Base-by-base conservation (phyloP, 2,888 invertebrate genomes). In the Antitype chi region DNA sequence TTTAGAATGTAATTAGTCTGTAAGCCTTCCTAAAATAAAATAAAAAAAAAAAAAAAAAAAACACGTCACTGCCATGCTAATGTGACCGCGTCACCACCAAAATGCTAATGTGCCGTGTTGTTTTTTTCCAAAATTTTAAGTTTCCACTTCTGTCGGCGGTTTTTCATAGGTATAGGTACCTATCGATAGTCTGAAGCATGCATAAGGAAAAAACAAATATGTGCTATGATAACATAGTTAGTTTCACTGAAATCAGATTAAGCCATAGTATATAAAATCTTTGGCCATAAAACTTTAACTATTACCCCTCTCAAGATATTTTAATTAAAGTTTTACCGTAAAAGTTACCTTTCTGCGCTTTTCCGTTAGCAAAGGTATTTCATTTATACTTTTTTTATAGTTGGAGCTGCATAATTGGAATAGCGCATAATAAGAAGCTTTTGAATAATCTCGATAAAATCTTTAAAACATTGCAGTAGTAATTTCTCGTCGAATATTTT, bases 321-420 rank as follows among this genome's bases (percentile, higher is more conserved):
- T 74, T 70, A 70, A 72, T 74, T 77, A 72, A 73, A 75, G 60
- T 81, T 75, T 73, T 59, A 52, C 13, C 23, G 32, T 60, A 73
- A 70, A 84, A 74, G 13, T 68, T 75, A 55, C 53, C 57, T 55
- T 74, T 68, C 13, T 28, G 49, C 52, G 49, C n/a, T 59, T 70
- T 64, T 7, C 43, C 28, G 55, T 52, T 49, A 8, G 47, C 38
- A 47, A 49, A 49, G 20, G 32, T 70, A 67, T 70, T 72, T 63
- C 53, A 67, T 52, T 52, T n/a, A 71, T 70, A 67, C 17, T 23
- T 73, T 23, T 73, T 71, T 55, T 70, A 57, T 70, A 76, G 62
- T 73, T 81, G 1, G 13, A 57, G 52, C 38, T 81, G 60, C 63
- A 81, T 71, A 70, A 47, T 68, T 20, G 8, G 64, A 70, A 72